Base-by-base conservation (phyloP, 2,888 invertebrate species). In the Microchrysa polita region DNA sequence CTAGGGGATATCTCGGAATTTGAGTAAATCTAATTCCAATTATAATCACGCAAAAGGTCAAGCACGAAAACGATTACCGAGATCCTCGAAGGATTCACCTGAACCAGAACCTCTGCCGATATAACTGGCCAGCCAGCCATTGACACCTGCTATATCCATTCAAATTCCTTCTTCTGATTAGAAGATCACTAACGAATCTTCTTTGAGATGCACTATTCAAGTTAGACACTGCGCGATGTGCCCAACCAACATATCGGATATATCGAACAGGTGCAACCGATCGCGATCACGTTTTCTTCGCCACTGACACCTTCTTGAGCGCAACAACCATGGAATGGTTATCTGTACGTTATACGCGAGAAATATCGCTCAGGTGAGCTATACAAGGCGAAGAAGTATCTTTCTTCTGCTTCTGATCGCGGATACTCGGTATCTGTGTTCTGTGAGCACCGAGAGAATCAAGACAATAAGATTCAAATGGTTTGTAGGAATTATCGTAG, bases 251-350 rank as follows among this genome's bases (percentile, higher is more conserved):
- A 44, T 60, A 59, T 7, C 2, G 2, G 40, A 63, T 18, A 63
- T 16, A 34, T 71, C 73, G 75, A 73, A 82, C 83, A 82, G 81
- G 82, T 83, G 81, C 79, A 82, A 82, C 83, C 81, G 80, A 79
- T 80, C 84, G 79, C 82, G 79, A 81, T 80, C 81, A 80, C 82
- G 82, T 81, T 82, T 80, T 79, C 80, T 82, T 82, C 81, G 80
- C 80, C 79, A 83, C 83, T 83, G 81, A 80, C 75, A 77, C 77
- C 75, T n/a, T n/a, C n/a, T 79, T 76, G 77, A 71, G 73, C 72
- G 73, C 78, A n/a, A 76, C 27, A 7, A 34, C 27, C 4, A 2
- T 7, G 74, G 55, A 73, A 42, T 44, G 61, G 16, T 22, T 61
- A 53, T 63, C 63, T 52, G 52, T n/a, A n/a, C 40, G 67, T 53